phyloP scores from a whole-genome alignment of 2,113 vertebrate genomes.

The Dendrocopos noguchii region DNA sequence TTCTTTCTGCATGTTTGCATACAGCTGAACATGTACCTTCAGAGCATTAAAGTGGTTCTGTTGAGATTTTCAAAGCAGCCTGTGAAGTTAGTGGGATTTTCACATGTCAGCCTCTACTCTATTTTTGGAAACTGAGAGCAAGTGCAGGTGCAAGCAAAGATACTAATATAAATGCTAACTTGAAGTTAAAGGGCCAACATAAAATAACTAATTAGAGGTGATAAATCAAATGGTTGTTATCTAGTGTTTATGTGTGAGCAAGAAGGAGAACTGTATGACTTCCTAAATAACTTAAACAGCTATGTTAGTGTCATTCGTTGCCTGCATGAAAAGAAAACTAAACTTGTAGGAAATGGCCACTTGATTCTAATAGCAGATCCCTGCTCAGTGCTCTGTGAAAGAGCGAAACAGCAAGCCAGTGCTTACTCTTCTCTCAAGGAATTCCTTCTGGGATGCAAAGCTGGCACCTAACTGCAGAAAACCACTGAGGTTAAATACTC shows the following conservation, averaged over 20 bases:
- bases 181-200: neutral
- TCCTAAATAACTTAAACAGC: neutral
- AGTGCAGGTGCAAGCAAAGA: constrained; percentile 24
- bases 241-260: neutral
- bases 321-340: neutral
- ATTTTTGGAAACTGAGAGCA: constrained; percentile 33
- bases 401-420: neutral
- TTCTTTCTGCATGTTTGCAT: constrained; percentile 32
- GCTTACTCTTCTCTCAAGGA: neutral
- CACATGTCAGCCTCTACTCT: neutral
- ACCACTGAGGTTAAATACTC: neutral
- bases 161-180: neutral
- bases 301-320: neutral
- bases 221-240: neutral
- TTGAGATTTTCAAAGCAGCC: constrained; percentile 26
- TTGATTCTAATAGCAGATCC: neutral
- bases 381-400: neutral
- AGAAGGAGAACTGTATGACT: neutral
- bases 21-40: constrained; percentile 40
- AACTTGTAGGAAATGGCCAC: neutral
- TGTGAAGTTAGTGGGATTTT: constrained; percentile 32
- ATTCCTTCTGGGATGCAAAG: neutral
- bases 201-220: neutral
- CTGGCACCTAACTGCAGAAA: neutral
- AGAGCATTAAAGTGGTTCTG: neutral